These are phyloP conservation scores for Sorex fumeus DNA, from an alignment of 2,113 vertebrate genomes.

Conservation along the genomic window DNA sequence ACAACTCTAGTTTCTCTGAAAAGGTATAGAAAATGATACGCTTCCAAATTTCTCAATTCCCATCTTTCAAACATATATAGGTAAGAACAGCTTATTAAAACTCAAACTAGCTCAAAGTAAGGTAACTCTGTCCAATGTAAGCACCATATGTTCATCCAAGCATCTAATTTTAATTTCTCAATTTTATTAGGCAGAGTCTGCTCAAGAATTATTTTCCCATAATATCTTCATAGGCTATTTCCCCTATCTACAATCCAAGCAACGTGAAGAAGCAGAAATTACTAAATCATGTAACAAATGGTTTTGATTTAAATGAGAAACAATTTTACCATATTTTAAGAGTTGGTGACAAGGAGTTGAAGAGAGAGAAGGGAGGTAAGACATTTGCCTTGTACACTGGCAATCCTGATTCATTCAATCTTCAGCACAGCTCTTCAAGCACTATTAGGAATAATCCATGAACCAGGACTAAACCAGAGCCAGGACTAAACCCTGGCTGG, in stretches of 20 bases:
- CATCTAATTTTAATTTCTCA: conserved; percentile 54
- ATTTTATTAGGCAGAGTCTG: background rate
- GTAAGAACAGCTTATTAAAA: background rate
- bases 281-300: conserved; percentile 65
- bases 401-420: no score
- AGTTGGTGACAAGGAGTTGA: conserved; percentile 22
- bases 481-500: no score
- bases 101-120: conserved; percentile 49
- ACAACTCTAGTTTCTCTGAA: background rate
- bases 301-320: conserved; percentile 68
- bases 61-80: background rate
- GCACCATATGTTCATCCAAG: background rate
- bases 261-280: conserved; percentile 28
- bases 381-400: no score
- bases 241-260: background rate
- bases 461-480: no score
- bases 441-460: no score
- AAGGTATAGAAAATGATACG: background rate
- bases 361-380: no score
- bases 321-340: conserved; percentile 47
- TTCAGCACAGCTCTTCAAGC: no score
- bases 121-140: conserved; percentile 41
- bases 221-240: conserved; percentile 40
- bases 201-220: conserved; percentile 45
- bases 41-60: conserved; percentile 24